Conservation (phyloP, 2,113 vertebrate genomes). For the Mugil cephalus region DNA sequence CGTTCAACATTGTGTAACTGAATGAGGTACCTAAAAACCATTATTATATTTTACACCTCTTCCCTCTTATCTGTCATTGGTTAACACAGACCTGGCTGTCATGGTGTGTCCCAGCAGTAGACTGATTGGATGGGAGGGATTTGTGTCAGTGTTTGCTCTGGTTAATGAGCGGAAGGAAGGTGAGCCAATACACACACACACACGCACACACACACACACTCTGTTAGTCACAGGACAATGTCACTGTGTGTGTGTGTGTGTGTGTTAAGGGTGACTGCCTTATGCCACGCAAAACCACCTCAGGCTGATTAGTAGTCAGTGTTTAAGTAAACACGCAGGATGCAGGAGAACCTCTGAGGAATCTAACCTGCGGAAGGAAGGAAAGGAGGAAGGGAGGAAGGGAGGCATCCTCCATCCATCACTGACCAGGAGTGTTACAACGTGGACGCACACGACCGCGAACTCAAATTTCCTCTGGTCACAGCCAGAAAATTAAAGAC, state of each 20-base stretch:
- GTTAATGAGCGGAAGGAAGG: conserved; percentile 80
- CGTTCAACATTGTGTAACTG: not conserved
- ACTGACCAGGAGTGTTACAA: conserved; percentile 35
- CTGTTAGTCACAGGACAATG: conserved; percentile 40
- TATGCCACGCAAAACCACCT: conserved; percentile 63
- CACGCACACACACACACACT: conserved; percentile 34
- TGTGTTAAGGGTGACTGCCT: conserved; percentile 61
- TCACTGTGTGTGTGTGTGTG: conserved; percentile 38
- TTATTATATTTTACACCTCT: conserved; percentile 34
- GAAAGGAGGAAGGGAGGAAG: conserved; percentile 32
- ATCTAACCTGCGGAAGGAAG: conserved; percentile 63
- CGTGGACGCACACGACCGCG: not conserved
- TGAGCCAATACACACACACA: conserved; percentile 47
- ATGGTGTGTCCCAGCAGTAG: conserved; percentile 49
- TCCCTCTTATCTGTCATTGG: conserved; percentile 19
- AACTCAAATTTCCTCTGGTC: conserved; percentile 22
- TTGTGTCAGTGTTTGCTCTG: conserved; percentile 72
- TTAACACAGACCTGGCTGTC: conserved; percentile 49
- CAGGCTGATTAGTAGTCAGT: conserved; percentile 83
- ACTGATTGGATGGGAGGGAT: conserved; percentile 70
- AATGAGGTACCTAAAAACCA: not conserved
- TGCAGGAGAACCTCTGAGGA: conserved; percentile 54
- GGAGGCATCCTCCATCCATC: conserved; percentile 63
- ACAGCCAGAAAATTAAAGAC: conserved; percentile 19
- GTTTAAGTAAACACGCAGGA: conserved; percentile 82